phyloP scores from a whole-genome alignment of 2,888 invertebrate genomes.

The Odontocolon sp. region DNA sequence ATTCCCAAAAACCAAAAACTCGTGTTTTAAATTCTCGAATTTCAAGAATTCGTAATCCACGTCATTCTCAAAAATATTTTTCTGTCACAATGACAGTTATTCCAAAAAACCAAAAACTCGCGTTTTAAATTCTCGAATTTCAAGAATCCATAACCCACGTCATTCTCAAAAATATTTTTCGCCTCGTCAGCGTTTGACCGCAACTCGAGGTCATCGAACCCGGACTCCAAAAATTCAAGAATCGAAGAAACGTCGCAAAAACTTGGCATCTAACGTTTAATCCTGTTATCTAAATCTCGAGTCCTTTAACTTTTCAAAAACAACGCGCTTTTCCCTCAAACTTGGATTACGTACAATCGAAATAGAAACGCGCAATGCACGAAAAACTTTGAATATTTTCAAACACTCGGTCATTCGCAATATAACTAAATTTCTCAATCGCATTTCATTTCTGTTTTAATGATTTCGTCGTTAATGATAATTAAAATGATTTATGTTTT shows the following conservation, averaged over 20 bases:
- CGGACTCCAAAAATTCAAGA: background rate
- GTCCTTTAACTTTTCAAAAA: too few species aligned
- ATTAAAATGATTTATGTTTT: too few species aligned
- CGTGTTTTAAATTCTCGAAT: background rate
- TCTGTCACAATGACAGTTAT: too few species aligned
- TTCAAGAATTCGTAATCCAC: background rate
- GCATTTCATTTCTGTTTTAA: too few species aligned
- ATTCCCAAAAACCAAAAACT: background rate
- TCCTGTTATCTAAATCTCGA: too few species aligned
- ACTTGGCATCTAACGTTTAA: background rate
- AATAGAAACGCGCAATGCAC: too few species aligned
- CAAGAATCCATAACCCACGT: background rate
- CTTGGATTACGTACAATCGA: too few species aligned
- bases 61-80: slow-evolving; percentile 17
- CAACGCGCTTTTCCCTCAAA: too few species aligned
- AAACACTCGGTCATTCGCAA: too few species aligned
- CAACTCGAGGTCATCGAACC: background rate
- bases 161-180: slow-evolving; percentile 14
- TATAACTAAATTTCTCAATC: too few species aligned
- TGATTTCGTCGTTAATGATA: too few species aligned
- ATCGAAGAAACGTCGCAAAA: background rate
- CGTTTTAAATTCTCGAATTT: background rate
- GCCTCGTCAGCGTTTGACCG: background rate
- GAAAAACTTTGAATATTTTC: too few species aligned
- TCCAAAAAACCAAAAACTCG: background rate